Evolutionary conservation across 2,888 invertebrate species (phyloP), one percentile per base, ranked within the genome.

Genomic region (Frankliniella fusca): DNA sequence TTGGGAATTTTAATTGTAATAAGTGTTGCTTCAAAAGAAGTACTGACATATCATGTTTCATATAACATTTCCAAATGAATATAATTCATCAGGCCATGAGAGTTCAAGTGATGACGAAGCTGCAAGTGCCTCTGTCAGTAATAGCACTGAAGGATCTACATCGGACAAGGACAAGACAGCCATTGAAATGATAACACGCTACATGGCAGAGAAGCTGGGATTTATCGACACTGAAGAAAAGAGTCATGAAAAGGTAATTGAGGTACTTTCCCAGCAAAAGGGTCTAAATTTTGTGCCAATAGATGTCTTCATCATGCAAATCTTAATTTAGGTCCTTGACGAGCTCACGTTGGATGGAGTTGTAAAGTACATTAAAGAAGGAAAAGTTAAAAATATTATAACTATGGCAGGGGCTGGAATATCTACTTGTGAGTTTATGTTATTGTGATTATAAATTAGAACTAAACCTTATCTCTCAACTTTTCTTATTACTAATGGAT

Each of bases 341-440:
- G 93, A 94, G 85, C 89, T 93, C 70, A 92, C 90, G 82, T 89
- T 97, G 84, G 93, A 95, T 85, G 95, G 95, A 1, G 89, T 97
- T 82, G 93, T 93, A 0, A 91, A 93, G 82, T 95, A 94, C 88
- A 95, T 97, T 84, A 92, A 93, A 85, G 91, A 91, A 83, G 92
- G 92, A 76, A 92, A 93, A 84, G 95, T 95, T 87, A 93, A 93
- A 87, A 96, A 96, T 86, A 92, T 98, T 82, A 93, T 98, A 83
- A 97, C 97, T 0, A 93, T 99, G 93, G 94, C 97, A 83, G 98
- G 98, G 83, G 98, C 98, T 85, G 98, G 98, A 81, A 97, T 99
- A 86, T 98, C 97, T 3, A 99, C 98, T 80, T 94, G 97, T 97
- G 90, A 92, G 93, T 90, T 49, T 84, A 80, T 70, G 65, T 50